A percentile compares a stretch with the other conserved stretches of the same genome.
phyloP scores from a whole-genome alignment of 2,797 vertebrate species.

The Apogon hyalosoma region DNA sequence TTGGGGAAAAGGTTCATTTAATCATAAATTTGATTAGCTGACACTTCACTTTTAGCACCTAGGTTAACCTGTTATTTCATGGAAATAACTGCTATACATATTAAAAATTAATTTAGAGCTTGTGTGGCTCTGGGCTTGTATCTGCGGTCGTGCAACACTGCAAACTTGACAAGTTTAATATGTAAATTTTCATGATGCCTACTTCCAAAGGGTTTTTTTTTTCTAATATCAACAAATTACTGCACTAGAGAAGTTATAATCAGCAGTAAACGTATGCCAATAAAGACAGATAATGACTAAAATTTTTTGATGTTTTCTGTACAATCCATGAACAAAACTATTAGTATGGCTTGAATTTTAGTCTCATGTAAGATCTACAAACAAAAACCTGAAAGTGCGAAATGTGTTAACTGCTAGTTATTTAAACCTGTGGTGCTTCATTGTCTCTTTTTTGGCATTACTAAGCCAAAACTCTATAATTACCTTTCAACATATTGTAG shows the following conservation, averaged over 20 bases:
- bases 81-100: constrained; percentile 10
- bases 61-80: constrained; percentile 15
- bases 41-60: constrained; percentile 12
- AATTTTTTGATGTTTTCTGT: neutral
- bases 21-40: constrained; percentile 12
- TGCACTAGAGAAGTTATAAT: constrained; percentile 3
- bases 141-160: constrained; percentile 1
- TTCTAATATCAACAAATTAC: constrained; percentile 4
- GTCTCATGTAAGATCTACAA: neutral
- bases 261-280: constrained; percentile 4
- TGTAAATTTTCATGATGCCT: constrained; percentile 2
- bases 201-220: constrained; percentile 6
- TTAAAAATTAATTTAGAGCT: constrained; percentile 8
- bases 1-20: neutral
- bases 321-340: neutral
- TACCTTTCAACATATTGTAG: too few species aligned
- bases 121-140: constrained; percentile 9
- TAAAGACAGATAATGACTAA: constrained; percentile 2
- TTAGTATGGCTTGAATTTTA: neutral
- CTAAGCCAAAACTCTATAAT: too few species aligned
- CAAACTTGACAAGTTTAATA: constrained; percentile 3
- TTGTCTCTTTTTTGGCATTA: too few species aligned
- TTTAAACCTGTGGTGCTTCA: too few species aligned
- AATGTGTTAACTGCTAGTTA: neutral
- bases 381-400: constrained; percentile 1